A percentile compares a stretch with the other conserved stretches of the same genome.
Conservation (phyloP, 2,797 vertebrate species). For the Tragelaphus eurycerus region DNA sequence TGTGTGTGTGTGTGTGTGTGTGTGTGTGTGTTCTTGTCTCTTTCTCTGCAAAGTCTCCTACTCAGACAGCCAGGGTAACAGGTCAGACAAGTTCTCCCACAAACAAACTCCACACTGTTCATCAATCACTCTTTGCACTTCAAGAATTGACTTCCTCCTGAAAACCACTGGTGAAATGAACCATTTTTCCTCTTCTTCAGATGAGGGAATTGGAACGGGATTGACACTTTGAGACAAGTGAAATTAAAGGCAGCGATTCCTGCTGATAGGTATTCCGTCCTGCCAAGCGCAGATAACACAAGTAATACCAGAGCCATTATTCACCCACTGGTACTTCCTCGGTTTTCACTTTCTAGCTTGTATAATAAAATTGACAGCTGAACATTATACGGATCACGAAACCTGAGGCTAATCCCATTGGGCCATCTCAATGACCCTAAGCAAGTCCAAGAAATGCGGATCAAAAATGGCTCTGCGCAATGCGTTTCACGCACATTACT, state of each 20-base stretch:
- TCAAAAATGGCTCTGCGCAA: no score
- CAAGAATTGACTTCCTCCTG: constrained; percentile 43
- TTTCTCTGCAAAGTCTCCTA: not conserved
- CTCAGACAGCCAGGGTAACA: not conserved
- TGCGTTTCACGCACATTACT: not conserved
- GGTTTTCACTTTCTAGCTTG: not conserved
- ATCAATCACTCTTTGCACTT: constrained; percentile 27
- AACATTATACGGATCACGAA: not conserved
- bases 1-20: not conserved
- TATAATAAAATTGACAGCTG: not conserved
- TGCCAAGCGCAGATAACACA: not conserved
- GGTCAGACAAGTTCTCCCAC: not conserved
- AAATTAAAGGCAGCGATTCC: not conserved
- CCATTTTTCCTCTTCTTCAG: constrained; percentile 30
- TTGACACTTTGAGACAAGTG: not conserved
- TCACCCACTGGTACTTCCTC: not conserved
- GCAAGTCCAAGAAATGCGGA: not conserved
- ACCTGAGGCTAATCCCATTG: not conserved
- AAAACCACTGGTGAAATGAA: constrained; percentile 28
- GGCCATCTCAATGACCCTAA: not conserved
- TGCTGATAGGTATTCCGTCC: not conserved
- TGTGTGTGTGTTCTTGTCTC: not conserved
- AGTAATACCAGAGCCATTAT: not conserved
- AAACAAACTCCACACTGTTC: constrained; percentile 43
- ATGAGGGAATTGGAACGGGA: not conserved